Conservation (phyloP, 2,113 vertebrate species). For the Lucifuga dentata region DNA sequence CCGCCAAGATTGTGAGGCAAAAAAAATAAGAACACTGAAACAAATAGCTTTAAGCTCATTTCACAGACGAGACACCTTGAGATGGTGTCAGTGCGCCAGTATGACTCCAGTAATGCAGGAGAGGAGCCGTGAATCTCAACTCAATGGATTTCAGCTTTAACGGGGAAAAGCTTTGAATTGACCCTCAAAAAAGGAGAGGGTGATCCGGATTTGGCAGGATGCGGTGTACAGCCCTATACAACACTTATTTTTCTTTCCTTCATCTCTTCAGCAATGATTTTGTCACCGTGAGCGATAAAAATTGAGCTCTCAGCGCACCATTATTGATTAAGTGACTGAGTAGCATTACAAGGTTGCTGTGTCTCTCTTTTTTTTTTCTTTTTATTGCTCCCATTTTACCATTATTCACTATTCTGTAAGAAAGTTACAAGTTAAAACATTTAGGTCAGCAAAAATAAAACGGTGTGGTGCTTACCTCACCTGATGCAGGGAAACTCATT, state of each 20-base stretch:
- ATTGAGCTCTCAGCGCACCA: not conserved
- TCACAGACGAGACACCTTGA: constrained; percentile 46
- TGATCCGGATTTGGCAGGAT: constrained; percentile 31
- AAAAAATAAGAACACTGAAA: constrained; percentile 15
- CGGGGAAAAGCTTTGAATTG: constrained; percentile 35
- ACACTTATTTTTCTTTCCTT: not conserved
- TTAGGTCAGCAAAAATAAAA: no score
- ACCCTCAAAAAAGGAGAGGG: constrained; percentile 18
- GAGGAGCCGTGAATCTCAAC: constrained; percentile 14
- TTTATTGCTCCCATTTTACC: no score
- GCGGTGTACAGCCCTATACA: constrained; percentile 29
- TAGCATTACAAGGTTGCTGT: no score
- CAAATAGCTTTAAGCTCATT: constrained; percentile 11
- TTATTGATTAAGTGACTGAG: constrained; percentile 13
- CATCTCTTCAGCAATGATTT: constrained; percentile 6
- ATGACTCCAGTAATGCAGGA: constrained; percentile 26
- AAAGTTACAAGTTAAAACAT: no score
- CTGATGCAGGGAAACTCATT: no score
- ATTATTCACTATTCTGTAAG: no score
- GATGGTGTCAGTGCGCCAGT: constrained; percentile 25
- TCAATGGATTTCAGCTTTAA: constrained; percentile 1
- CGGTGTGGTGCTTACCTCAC: no score
- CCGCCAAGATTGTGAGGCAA: constrained; percentile 22
- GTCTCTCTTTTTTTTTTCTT: not conserved
- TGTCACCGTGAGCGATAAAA: constrained; percentile 14